Evolutionary conservation across 2,797 vertebrate species (phyloP).

Genomic region (Percopsis omiscomaycus): DNA sequence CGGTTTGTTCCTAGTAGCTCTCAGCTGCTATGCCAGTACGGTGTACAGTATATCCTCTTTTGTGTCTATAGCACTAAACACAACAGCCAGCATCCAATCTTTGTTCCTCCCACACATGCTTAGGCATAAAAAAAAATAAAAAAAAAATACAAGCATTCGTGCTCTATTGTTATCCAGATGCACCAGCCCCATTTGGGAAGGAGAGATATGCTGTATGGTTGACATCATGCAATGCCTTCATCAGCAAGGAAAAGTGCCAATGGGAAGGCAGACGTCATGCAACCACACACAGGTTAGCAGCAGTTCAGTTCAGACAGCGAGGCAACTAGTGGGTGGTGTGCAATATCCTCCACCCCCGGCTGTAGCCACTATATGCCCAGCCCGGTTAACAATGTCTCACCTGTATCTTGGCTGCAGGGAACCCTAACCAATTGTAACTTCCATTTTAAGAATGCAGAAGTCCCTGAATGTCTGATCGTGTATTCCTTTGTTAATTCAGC

Average conservation of each 20-base stretch:
- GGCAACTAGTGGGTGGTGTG: slow-evolving; percentile 28
- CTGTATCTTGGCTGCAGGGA: slow-evolving; percentile 30
- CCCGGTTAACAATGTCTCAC: slow-evolving; percentile 29
- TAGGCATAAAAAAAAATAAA: background rate
- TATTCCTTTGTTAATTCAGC: background rate
- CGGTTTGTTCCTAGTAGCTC: slow-evolving; percentile 32
- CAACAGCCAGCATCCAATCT: slow-evolving; percentile 60
- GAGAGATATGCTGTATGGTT: slow-evolving; percentile 43
- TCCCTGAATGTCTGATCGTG: background rate
- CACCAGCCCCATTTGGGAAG: slow-evolving; percentile 56
- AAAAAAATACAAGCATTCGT: too few species aligned
- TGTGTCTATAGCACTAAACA: slow-evolving; percentile 52
- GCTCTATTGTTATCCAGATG: slow-evolving; percentile 63
- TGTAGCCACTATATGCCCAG: slow-evolving; percentile 35
- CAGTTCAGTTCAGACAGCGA: background rate
- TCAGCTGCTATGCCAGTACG: slow-evolving; percentile 25
- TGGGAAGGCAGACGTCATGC: slow-evolving; percentile 12
- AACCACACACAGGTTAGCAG: slow-evolving; percentile 6
- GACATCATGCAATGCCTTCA: slow-evolving; percentile 39
- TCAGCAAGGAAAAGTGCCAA: slow-evolving; percentile 41
- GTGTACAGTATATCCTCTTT: slow-evolving; percentile 44
- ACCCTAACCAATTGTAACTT: slow-evolving; percentile 9
- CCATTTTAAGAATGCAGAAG: background rate
- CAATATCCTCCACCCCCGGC: background rate
- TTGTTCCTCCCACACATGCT: slow-evolving; percentile 65